These are phyloP conservation scores for Dascillus cervinus DNA, from an alignment of 2,888 invertebrate species.

Conservation along the genomic window DNA sequence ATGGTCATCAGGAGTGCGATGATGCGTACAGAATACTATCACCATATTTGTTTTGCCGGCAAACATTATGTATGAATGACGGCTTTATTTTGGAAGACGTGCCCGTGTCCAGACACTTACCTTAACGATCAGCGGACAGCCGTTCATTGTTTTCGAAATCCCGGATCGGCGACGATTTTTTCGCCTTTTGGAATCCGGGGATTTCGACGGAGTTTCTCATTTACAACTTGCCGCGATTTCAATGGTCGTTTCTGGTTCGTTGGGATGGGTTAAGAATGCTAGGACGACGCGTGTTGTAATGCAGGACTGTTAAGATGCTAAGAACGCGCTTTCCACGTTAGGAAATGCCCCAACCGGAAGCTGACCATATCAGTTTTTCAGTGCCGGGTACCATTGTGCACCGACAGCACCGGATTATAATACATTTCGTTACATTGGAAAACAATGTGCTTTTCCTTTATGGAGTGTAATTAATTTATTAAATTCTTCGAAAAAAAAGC, in stretches of 20 bases:
- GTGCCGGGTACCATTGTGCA: constrained; percentile 13
- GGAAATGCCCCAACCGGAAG: constrained; percentile 23
- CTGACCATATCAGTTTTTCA: constrained; percentile 18
- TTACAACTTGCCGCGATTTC: too few species aligned
- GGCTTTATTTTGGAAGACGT: constrained; percentile 18
- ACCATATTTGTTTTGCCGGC: constrained; percentile 13
- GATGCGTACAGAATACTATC: constrained; percentile 20
- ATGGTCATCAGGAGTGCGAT: constrained; percentile 12
- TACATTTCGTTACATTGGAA: constrained; percentile 3
- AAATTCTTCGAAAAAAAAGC: too few species aligned
- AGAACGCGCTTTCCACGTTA: constrained; percentile 19
- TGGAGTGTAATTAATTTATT: too few species aligned
- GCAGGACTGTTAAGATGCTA: constrained; percentile 18
- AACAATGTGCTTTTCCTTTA: too few species aligned
- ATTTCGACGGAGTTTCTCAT: too few species aligned
- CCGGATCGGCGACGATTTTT: neutral
- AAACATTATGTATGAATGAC: constrained; percentile 14
- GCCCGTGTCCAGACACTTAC: constrained; percentile 9
- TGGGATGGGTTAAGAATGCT: constrained; percentile 10
- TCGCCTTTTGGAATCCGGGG: too few species aligned
- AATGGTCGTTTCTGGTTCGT: constrained; percentile 9
- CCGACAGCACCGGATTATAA: constrained; percentile 9
- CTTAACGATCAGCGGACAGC: constrained; percentile 6
- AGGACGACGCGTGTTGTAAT: constrained; percentile 18
- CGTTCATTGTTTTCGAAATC: neutral